A percentile compares a stretch with the other conserved stretches of the same genome.
These are phyloP conservation scores for Parapsyche elsis DNA, from an alignment of 1,140 invertebrate genomes.

Conservation along the genomic window DNA sequence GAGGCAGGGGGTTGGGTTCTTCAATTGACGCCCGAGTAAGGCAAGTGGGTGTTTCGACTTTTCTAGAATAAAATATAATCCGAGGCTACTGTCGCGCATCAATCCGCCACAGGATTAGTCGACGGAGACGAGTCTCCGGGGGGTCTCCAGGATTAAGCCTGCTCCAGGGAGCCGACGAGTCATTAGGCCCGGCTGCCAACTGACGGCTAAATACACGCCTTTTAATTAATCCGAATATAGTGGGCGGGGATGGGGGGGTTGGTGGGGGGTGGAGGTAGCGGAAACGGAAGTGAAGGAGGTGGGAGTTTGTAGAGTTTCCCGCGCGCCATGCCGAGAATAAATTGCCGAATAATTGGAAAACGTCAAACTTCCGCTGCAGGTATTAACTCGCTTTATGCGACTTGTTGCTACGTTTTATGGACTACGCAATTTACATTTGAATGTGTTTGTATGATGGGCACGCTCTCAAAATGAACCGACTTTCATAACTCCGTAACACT, in stretches of 20 bases:
- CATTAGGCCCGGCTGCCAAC: background rate
- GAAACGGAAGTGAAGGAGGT: background rate
- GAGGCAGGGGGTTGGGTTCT: no score
- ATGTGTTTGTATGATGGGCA: no score
- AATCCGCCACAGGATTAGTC: constrained; percentile 18
- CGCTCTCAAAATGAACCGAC: no score
- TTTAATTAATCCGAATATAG: constrained; percentile 21
- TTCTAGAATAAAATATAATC: constrained; percentile 20
- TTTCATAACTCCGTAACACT: no score
- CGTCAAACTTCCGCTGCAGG: constrained; percentile 15
- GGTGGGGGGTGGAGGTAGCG: background rate
- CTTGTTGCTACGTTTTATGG: constrained; percentile 16
- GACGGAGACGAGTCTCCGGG: background rate
- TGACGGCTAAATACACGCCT: constrained; percentile 15
- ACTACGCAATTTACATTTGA: constrained; percentile 2
- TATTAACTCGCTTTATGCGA: background rate
- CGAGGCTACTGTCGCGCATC: constrained; percentile 21
- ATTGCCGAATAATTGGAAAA: constrained; percentile 26
- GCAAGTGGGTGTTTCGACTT: no score
- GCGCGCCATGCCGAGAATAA: background rate
- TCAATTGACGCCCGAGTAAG: no score
- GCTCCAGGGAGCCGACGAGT: background rate
- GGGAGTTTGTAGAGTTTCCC: background rate
- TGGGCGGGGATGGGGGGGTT: background rate
- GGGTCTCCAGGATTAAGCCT: background rate